Base-by-base conservation (phyloP, 2,113 vertebrate genomes). In the Hepsetus odoe region DNA sequence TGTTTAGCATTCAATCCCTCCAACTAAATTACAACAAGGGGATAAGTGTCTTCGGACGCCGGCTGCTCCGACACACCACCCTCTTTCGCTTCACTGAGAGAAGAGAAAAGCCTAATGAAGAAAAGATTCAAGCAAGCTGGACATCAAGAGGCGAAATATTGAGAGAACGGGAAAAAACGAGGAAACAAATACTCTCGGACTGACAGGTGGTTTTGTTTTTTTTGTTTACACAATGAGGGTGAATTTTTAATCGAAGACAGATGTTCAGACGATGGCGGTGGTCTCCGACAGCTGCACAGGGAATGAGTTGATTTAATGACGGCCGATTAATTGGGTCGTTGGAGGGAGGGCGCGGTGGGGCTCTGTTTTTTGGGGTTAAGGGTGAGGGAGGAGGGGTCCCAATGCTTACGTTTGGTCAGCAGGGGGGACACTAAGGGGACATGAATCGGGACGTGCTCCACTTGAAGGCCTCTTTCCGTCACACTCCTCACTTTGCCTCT, bases 361-460 rank as follows among this genome's bases (percentile, higher is more conserved):
- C 62, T 24, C 28, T 40, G 26, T 30, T 44, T 30, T 44, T 30
- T 38, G 46, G 18, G 44, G 10, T 4, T 35, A 5, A 18, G 32
- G 2, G 18, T 22, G 65, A 42, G 24, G 64, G 4, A 8, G 49
- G 35, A 1, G 20, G 32, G 35, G 42, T 83, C 38, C 58, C 58
- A 66, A 24, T 33, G 74, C 93, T 92, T 91, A 94, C 95, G 85
- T 88, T 85, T 95, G 79, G 82, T 91, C 81, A 94, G 89, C 26
- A 96, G 81, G 0, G 87, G 79, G 30, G 96, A 89, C 72, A 97
- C 4, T 58, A 96, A 26, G 16, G 97, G 96, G 80, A 97, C 22
- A 69, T 86, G 84, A 77, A 99, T 95, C 1, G 97, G 97, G 82
- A 97, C 7, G 72, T 99, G 97, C 67, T 98, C 98, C 55, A 98